Percentiles rank a stretch among this genome's conserved stretches.
These are phyloP conservation scores for Chloroceryle amazona DNA, from an alignment of 2,797 vertebrate genomes.

Conservation along the genomic window DNA sequence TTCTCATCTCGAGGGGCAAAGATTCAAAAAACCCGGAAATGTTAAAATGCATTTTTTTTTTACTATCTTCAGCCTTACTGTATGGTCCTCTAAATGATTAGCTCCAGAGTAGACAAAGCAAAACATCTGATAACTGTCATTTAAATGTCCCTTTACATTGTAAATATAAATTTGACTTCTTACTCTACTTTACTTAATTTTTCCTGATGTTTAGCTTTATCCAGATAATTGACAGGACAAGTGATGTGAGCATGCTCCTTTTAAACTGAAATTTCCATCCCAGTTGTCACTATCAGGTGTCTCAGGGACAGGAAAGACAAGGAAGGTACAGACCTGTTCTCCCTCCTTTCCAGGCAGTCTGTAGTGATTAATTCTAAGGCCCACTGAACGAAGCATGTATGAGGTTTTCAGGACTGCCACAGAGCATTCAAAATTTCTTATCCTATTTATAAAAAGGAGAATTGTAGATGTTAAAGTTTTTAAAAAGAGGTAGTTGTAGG, in stretches of 20 bases:
- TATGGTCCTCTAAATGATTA: not conserved
- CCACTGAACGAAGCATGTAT: not conserved
- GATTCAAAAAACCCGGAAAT: not conserved
- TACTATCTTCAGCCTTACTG: not conserved
- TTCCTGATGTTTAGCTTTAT: not conserved
- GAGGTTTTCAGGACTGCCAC: not conserved
- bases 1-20: not conserved
- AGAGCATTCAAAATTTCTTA: not conserved
- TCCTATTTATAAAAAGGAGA: not conserved
- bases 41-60: not conserved
- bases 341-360: not conserved
- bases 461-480: not conserved
- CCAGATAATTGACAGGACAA: not conserved
- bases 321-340: not conserved
- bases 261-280: not conserved
- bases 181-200: not conserved
- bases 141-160: not conserved
- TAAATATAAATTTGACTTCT: not conserved
- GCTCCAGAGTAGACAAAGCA: not conserved
- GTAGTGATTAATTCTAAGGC: not conserved
- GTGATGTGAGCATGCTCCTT: not conserved
- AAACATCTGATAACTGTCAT: not conserved
- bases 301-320: not conserved
- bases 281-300: not conserved
- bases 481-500: not conserved